Percentiles rank a stretch among this genome's conserved stretches.
These are phyloP conservation scores for Syngnathus floridae DNA, from an alignment of 2,113 vertebrate genomes.

Conservation along the genomic window DNA sequence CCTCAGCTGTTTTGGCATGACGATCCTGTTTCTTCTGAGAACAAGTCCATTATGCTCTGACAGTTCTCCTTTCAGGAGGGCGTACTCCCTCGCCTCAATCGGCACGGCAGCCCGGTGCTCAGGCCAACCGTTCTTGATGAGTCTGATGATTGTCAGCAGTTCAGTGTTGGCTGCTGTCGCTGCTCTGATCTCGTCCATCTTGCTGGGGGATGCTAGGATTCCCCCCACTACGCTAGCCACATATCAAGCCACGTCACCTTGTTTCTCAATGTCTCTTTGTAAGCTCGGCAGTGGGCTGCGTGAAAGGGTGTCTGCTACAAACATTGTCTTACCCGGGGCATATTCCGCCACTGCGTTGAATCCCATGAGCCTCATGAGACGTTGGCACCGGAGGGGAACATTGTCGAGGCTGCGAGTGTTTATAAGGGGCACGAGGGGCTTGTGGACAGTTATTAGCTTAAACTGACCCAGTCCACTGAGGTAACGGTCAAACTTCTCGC, in stretches of 20 bases:
- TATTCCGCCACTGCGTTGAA: constrained; percentile 12
- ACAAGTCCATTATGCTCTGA: neutral
- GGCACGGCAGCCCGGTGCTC: too few relatives aligned
- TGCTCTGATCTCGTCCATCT: too few relatives aligned
- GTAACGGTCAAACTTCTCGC: constrained; percentile 47
- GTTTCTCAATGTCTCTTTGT: too few relatives aligned
- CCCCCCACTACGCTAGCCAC: too few relatives aligned
- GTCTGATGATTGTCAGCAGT: too few relatives aligned
- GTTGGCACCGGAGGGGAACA: constrained; percentile 23
- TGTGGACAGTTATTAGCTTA: constrained; percentile 35
- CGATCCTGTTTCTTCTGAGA: neutral
- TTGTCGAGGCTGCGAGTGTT: constrained; percentile 37
- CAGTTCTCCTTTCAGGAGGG: neutral
- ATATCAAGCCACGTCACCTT: too few relatives aligned
- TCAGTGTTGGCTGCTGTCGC: too few relatives aligned
- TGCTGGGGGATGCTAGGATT: too few relatives aligned
- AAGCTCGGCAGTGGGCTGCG: neutral
- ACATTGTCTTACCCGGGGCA: constrained; percentile 1
- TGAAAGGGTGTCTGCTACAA: constrained; percentile 18
- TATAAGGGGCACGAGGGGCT: constrained; percentile 42
- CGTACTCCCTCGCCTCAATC: neutral
- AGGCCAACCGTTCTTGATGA: too few relatives aligned
- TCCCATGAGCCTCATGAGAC: constrained; percentile 18
- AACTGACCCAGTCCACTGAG: constrained; percentile 38
- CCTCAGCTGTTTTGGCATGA: too few relatives aligned